These are phyloP conservation scores for Rachycentron canadum DNA, from an alignment of 2,797 vertebrate species.

Conservation along the genomic window DNA sequence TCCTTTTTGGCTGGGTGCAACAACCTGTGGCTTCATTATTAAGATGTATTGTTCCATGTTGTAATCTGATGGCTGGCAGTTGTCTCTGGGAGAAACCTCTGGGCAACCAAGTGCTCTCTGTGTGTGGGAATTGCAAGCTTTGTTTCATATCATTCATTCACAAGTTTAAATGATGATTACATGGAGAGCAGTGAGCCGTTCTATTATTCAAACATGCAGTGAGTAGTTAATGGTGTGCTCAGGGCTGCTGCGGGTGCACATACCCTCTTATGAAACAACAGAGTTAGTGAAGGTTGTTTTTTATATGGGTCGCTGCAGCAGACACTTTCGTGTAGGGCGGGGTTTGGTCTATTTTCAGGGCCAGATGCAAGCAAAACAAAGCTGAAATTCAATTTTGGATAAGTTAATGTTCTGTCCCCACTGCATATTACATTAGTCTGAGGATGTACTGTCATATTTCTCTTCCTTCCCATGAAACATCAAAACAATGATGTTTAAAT, in stretches of 20 bases:
- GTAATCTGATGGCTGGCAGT: neutral
- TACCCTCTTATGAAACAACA: conserved; percentile 43
- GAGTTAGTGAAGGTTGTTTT: conserved; percentile 18
- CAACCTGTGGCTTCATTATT: neutral
- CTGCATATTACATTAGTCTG: conserved; percentile 34
- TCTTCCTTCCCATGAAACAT: neutral
- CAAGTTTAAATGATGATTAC: neutral
- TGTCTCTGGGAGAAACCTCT: neutral
- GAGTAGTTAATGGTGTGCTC: conserved; percentile 32
- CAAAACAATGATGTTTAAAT: conserved; percentile 8
- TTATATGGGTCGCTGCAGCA: conserved; percentile 37
- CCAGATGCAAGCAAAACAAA: conserved; percentile 23
- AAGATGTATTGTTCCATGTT: neutral
- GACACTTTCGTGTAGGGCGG: neutral
- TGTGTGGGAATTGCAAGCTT: conserved; percentile 1
- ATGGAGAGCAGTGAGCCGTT: conserved; percentile 1
- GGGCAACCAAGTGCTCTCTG: neutral
- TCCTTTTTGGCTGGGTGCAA: neutral
- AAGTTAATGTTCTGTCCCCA: conserved; percentile 52
- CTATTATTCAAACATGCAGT: conserved; percentile 47
- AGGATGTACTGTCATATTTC: neutral
- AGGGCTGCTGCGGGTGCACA: conserved; percentile 24
- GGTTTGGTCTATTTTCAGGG: conserved; percentile 3
- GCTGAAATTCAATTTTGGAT: conserved; percentile 42
- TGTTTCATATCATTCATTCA: neutral